phyloP scores from a whole-genome alignment of 2,888 invertebrate genomes.

The Allygus modestus region DNA sequence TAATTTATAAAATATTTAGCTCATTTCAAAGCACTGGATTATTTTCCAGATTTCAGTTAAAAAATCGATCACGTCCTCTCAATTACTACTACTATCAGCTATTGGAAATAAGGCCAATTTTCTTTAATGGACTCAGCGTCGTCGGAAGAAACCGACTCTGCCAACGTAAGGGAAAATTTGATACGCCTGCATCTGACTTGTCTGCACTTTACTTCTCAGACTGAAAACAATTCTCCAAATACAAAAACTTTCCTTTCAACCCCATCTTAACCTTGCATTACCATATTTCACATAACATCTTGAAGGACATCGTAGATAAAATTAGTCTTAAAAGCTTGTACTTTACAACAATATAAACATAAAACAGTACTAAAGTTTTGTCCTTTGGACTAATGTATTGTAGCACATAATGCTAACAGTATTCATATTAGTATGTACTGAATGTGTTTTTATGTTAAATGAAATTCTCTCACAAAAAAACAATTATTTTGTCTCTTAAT shows the following conservation, averaged over 20 bases:
- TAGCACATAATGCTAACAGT: too few species aligned
- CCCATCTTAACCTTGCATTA: not conserved
- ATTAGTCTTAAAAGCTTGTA: too few species aligned
- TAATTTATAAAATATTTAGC: too few species aligned
- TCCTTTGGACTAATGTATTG: too few species aligned
- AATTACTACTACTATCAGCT: conserved; percentile 55
- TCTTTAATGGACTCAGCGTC: conserved; percentile 49
- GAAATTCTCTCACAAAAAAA: too few species aligned
- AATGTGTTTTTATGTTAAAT: too few species aligned
- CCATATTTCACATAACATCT: not conserved
- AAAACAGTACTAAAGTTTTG: too few species aligned
- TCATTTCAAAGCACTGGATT: not conserved
- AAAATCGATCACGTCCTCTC: not conserved
- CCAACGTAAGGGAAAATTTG: conserved; percentile 49
- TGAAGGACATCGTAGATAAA: not conserved
- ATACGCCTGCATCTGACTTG: conserved; percentile 48
- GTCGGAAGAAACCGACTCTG: conserved; percentile 49
- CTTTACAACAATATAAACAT: too few species aligned
- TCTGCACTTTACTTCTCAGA: conserved; percentile 44
- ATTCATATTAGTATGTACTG: too few species aligned
- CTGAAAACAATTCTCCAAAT: conserved; percentile 26
- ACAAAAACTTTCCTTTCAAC: conserved; percentile 46
- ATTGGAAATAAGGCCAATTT: conserved; percentile 58
- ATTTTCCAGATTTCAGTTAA: not conserved
- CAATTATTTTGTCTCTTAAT: too few species aligned